Percentiles rank a stretch among this genome's conserved stretches.
Evolutionary conservation across 2,888 invertebrate species (phyloP).

Genomic region (Drosophila peninsularis): DNA sequence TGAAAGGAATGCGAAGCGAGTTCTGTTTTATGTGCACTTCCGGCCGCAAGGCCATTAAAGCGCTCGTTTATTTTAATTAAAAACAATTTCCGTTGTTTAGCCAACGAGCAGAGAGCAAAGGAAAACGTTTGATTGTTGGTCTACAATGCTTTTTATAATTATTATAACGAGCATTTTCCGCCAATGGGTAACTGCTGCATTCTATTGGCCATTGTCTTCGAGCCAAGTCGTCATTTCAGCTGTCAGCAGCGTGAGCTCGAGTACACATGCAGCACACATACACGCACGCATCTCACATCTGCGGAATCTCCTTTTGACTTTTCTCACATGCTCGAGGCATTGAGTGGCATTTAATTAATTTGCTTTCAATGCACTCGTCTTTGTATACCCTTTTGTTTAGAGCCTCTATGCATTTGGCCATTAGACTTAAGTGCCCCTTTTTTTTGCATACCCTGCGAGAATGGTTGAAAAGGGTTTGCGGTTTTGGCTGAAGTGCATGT

Average conservation of each 20-base stretch:
- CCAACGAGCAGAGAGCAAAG: not conserved
- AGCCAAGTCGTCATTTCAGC: slow-evolving; percentile 46
- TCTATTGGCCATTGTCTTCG: slow-evolving; percentile 39
- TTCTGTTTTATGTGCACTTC: slow-evolving; percentile 48
- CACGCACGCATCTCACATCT: not conserved
- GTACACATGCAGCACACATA: not conserved
- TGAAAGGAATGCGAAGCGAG: slow-evolving; percentile 12
- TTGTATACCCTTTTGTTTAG: slow-evolving; percentile 14
- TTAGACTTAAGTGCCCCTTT: slow-evolving; percentile 40
- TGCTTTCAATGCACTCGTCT: slow-evolving; percentile 49
- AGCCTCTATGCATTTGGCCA: slow-evolving; percentile 15
- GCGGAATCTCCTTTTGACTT: slow-evolving; percentile 29
- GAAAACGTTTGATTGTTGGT: slow-evolving; percentile 56
- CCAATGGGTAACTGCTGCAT: slow-evolving; percentile 32
- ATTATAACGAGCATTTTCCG: slow-evolving; percentile 58
- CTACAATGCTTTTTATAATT: slow-evolving; percentile 37
- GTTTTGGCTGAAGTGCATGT: no score
- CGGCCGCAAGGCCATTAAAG: slow-evolving; percentile 49
- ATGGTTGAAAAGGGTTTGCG: not conserved
- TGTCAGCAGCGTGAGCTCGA: slow-evolving; percentile 13
- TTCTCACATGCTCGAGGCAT: slow-evolving; percentile 35
- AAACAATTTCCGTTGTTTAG: slow-evolving; percentile 68
- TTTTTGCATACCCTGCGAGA: not conserved
- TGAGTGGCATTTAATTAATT: slow-evolving; percentile 80
- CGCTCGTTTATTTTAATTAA: slow-evolving; percentile 72